Base-by-base conservation (phyloP, 2,888 invertebrate genomes). In the Brenthis daphne region DNA sequence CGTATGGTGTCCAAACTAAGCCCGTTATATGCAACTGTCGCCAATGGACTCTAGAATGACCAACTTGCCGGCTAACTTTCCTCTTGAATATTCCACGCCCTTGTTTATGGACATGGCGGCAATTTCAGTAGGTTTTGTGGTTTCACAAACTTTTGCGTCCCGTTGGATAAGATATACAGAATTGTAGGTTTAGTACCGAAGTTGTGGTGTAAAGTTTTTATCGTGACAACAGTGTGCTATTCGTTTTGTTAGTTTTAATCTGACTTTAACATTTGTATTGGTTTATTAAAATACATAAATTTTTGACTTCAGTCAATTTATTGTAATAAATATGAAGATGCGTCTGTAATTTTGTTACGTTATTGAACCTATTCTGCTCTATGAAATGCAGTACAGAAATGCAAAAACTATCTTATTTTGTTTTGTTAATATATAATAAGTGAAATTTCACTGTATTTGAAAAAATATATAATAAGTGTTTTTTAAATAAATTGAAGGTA, bases 1-100 rank as follows among this genome's bases (percentile, higher is more conserved):
- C 85, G 86, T 83, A 82, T 80, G 79, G 79, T 79, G 82, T 80
- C 82, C 81, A 77, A 88, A 89, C 87, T 89, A 82, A 69, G 84
- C 80, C 88, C 86, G 89, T 92, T 92, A 79, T 79, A 83, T 82
- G 82, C 92, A 92, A 92, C 88, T 90, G 92, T 86, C 83, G 88
- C 74, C 79, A 64, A 64, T 68, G 66, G 70, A 72, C 72, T 70
- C 50, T 48, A 51, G 53, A 71, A 71, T 69, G 69, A 69, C 69
- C 71, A 71, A 71, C 76, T 74, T 78, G 77, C 78, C 79, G 80
- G 76, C 78, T 72, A 92, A 92, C 87, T 92, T 92, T 89, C 84
- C 90, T 86, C 86, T 85, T 91, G 90, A 91, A 91, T 92, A 92
- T 91, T 90, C 89, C 83, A 76, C 78, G 75, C 85, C 82, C 85